These are phyloP conservation scores for Ctenicera cuprea DNA, from an alignment of 2,888 invertebrate genomes.

Conservation along the genomic window DNA sequence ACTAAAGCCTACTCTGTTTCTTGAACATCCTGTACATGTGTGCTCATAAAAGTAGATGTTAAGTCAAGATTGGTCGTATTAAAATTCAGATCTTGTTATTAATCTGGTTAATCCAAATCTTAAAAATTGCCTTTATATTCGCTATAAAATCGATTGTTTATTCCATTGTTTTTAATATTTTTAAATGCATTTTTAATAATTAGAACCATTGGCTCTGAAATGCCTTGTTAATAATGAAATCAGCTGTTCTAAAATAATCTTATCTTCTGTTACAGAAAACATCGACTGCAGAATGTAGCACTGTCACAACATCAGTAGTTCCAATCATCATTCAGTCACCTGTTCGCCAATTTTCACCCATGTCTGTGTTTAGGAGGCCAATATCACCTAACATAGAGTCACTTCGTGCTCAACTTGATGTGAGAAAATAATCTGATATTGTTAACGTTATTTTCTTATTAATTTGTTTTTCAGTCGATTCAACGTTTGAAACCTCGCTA, in stretches of 20 bases:
- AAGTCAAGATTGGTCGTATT: too few relatives aligned
- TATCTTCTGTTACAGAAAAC: conserved; percentile 27
- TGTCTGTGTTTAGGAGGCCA: conserved; percentile 60
- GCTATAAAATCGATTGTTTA: too few relatives aligned
- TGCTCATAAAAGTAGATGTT: too few relatives aligned
- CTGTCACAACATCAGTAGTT: conserved; percentile 27
- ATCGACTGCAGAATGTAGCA: neutral
- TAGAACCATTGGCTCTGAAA: too few relatives aligned
- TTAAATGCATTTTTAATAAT: too few relatives aligned
- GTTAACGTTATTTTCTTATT: neutral
- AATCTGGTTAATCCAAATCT: too few relatives aligned
- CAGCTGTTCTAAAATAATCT: neutral
- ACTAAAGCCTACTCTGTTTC: too few relatives aligned
- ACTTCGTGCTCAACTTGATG: conserved; percentile 73
- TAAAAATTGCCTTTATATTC: too few relatives aligned
- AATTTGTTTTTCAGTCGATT: conserved; percentile 61
- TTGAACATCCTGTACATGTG: too few relatives aligned
- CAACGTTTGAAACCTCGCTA: conserved; percentile 69
- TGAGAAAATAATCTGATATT: conserved; percentile 61
- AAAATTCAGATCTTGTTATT: too few relatives aligned
- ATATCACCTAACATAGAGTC: conserved; percentile 64
- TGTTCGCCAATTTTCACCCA: conserved; percentile 54
- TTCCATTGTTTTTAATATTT: too few relatives aligned
- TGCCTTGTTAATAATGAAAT: too few relatives aligned
- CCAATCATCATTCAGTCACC: conserved; percentile 50